Evolutionary conservation across 2,113 vertebrate genomes (phyloP).

Genomic region (Stomatorhinus ivindoensis): DNA sequence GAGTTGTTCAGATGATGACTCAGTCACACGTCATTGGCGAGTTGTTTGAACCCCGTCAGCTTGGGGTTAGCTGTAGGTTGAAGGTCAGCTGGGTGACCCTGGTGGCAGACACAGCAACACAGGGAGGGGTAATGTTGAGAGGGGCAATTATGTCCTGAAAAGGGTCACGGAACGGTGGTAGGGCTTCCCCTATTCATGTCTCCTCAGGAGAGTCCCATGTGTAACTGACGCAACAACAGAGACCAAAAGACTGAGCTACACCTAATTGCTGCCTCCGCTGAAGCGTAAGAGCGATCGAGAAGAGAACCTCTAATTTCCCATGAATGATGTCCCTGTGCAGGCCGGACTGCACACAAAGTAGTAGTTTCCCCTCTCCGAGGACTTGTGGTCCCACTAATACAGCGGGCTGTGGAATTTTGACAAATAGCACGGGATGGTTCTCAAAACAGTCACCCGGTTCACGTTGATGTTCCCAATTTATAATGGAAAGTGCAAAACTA

Average conservation of each 20-base stretch:
- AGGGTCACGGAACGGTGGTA: background rate
- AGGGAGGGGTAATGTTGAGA: background rate
- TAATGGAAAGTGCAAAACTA: conserved; percentile 23
- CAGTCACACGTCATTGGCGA: conserved; percentile 10
- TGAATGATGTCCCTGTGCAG: conserved; percentile 54
- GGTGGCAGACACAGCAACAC: background rate
- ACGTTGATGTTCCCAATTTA: conserved; percentile 8
- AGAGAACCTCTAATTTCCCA: conserved; percentile 54
- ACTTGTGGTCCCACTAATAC: conserved; percentile 55
- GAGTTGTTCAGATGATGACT: background rate
- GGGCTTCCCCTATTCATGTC: conserved; percentile 31
- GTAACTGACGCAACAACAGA: conserved; percentile 37
- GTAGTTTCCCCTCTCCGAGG: conserved; percentile 56
- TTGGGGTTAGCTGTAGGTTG: background rate
- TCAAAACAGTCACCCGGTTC: background rate
- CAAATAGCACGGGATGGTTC: conserved; percentile 29
- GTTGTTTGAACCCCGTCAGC: background rate
- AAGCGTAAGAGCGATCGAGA: conserved; percentile 37
- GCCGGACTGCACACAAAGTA: conserved; percentile 46
- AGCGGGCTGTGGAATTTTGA: conserved; percentile 47
- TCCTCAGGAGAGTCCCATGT: conserved; percentile 31
- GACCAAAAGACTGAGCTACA: conserved; percentile 40
- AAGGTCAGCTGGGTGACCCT: background rate
- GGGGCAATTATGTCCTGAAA: background rate
- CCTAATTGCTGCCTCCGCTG: conserved; percentile 49